A percentile compares a stretch with the other conserved stretches of the same genome.
Evolutionary conservation across 2,797 vertebrate species (phyloP).

Genomic region (Leucoraja ocellata): DNA sequence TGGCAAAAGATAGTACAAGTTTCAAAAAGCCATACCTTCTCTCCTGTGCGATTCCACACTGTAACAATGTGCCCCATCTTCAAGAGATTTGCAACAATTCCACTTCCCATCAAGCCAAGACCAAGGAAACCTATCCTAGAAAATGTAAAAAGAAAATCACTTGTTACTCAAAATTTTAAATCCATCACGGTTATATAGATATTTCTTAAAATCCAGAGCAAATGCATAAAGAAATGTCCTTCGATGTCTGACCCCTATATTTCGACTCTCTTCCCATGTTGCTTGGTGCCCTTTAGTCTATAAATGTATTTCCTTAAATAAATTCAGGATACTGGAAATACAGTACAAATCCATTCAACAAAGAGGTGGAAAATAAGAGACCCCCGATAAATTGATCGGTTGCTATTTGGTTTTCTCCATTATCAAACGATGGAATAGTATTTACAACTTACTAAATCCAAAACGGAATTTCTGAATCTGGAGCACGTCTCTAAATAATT

Average conservation of each 20-base stretch:
- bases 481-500: neutral
- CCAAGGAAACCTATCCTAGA: conserved; percentile 95
- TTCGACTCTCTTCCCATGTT: no score
- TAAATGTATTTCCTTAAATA: no score
- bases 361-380: neutral
- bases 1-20: neutral
- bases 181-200: neutral
- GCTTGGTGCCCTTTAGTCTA: no score
- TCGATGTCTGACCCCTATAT: no score
- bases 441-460: neutral
- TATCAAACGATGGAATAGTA: neutral
- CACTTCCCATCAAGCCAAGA: conserved; percentile 93
- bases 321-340: neutral
- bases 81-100: conserved; percentile 90
- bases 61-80: conserved; percentile 98
- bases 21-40: conserved; percentile 70
- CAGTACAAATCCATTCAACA: neutral
- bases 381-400: neutral
- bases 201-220: neutral
- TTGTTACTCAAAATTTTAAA: neutral
- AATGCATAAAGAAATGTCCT: no score
- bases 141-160: neutral
- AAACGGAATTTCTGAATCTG: neutral
- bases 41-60: conserved; percentile 97
- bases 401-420: neutral